Conservation (phyloP, 1,140 invertebrate genomes). For the Bactericera cockerelli region DNA sequence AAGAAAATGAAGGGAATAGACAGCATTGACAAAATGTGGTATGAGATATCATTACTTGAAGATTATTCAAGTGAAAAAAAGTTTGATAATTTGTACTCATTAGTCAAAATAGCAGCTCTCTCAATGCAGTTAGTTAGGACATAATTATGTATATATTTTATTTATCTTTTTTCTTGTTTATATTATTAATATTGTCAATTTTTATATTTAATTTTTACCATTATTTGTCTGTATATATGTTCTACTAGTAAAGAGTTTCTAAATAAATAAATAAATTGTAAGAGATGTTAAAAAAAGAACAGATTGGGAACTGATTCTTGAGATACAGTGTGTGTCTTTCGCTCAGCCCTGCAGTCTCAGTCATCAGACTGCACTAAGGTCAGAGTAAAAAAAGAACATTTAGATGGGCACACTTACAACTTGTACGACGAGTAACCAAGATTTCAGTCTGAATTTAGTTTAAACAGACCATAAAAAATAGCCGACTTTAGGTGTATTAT, state of each 20-base stretch:
- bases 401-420: not conserved
- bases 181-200: no score
- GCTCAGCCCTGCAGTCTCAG: not conserved
- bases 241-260: no score
- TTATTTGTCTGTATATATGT: no score
- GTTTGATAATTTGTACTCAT: not conserved
- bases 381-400: not conserved
- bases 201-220: no score
- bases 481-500: no score
- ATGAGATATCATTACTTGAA: not conserved
- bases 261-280: not conserved
- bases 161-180: no score
- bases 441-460: no score
- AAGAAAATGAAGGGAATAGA: not conserved
- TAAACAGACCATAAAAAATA: no score
- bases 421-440: no score
- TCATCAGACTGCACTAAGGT: not conserved
- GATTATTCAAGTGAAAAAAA: not conserved
- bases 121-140: no score
- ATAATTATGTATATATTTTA: no score
- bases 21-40: not conserved
- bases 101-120: not conserved
- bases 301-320: not conserved
- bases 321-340: not conserved
- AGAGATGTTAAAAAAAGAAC: not conserved